Percentiles rank a stretch among this genome's conserved stretches.
Conservation (phyloP, 2,113 vertebrate species). For the Brienomyrus longianalis region DNA sequence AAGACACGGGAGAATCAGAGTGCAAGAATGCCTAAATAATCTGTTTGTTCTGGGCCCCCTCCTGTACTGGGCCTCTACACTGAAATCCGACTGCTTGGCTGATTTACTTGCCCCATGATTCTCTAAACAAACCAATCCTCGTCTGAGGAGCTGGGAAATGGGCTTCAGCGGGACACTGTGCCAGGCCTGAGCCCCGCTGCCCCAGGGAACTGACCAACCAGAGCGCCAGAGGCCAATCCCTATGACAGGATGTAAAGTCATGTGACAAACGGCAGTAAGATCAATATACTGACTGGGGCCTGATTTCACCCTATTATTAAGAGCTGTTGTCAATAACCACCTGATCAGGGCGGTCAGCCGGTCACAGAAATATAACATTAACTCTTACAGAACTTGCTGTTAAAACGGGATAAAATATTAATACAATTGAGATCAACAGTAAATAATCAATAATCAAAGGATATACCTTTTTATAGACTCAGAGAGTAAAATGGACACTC, state of each 20-base stretch:
- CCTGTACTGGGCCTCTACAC: conserved; percentile 46
- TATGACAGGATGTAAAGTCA: background rate
- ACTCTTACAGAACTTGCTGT: background rate
- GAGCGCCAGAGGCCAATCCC: background rate
- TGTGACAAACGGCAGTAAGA: background rate
- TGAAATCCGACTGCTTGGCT: conserved; percentile 58
- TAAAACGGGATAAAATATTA: background rate
- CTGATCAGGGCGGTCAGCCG: background rate
- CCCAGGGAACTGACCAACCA: conserved; percentile 8
- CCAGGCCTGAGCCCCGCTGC: conserved; percentile 29
- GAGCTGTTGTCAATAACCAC: background rate
- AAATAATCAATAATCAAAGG: background rate
- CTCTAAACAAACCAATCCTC: conserved; percentile 56
- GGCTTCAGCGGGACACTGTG: conserved; percentile 39
- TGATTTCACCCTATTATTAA: background rate
- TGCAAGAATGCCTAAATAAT: conserved; percentile 50
- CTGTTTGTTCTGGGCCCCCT: conserved; percentile 46
- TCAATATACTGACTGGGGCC: background rate
- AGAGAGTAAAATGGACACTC: background rate
- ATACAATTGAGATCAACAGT: background rate
- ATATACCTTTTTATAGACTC: background rate
- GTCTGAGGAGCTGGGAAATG: conserved; percentile 52
- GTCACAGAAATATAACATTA: background rate
- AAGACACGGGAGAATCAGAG: conserved; percentile 52
- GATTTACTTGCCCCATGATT: conserved; percentile 61